Evolutionary conservation across 2,797 vertebrate genomes (phyloP).

Genomic region (Ciconia nigra): DNA sequence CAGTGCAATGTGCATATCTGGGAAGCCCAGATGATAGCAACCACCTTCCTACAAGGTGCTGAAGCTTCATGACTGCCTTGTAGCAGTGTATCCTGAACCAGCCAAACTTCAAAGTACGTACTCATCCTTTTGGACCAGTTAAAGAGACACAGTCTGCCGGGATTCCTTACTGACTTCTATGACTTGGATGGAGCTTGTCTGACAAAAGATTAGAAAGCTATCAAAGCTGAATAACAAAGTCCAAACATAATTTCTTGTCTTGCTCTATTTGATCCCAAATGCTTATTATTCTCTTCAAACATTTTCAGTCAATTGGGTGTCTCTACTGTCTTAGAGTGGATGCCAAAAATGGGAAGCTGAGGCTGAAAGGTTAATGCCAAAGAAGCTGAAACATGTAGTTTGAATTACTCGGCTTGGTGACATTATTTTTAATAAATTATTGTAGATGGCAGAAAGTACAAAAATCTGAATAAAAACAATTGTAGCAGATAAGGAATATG

Average conservation of each 20-base stretch:
- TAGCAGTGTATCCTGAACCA: background rate
- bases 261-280: background rate
- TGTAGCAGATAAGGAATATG: background rate
- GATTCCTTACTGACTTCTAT: background rate
- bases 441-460: background rate
- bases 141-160: background rate
- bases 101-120: background rate
- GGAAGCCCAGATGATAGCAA: background rate
- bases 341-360: background rate
- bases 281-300: background rate
- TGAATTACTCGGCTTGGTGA: background rate
- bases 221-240: background rate
- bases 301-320: background rate
- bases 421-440: background rate
- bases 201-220: background rate
- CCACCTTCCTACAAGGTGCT: background rate
- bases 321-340: background rate
- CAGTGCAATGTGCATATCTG: too few relatives aligned
- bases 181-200: background rate
- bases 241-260: background rate
- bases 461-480: background rate
- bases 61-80: background rate
- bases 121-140: background rate
- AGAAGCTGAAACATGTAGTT: background rate
- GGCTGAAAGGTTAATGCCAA: background rate